These are phyloP conservation scores for Cryptocheilus praepositus DNA, from an alignment of 2,888 invertebrate species.

Conservation along the genomic window DNA sequence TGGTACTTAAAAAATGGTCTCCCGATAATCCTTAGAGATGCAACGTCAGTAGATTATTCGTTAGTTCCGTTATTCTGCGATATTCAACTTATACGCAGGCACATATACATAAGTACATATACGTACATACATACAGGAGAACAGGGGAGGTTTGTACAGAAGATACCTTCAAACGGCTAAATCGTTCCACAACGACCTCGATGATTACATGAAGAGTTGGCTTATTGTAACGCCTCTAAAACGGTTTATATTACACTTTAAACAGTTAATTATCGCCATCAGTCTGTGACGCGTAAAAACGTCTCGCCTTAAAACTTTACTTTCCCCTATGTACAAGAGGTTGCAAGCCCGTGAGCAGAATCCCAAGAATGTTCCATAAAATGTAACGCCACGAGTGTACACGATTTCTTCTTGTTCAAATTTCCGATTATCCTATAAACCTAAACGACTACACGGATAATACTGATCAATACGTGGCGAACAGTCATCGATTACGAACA, in stretches of 20 bases:
- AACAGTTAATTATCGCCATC: slow-evolving; percentile 45
- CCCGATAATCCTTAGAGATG: background rate
- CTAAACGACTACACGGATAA: background rate
- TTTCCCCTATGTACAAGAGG: slow-evolving; percentile 43
- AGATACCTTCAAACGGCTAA: slow-evolving; percentile 34
- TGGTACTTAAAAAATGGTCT: slow-evolving; percentile 42
- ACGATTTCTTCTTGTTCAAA: background rate
- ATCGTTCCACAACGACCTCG: slow-evolving; percentile 31
- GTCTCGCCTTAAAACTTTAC: slow-evolving; percentile 18
- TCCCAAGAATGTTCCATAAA: slow-evolving; percentile 23
- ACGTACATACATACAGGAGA: slow-evolving; percentile 40
- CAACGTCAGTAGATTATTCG: background rate
- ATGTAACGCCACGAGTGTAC: background rate
- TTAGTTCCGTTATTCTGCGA: slow-evolving; percentile 19
- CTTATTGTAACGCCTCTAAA: slow-evolving; percentile 36
- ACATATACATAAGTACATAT: slow-evolving; percentile 17
- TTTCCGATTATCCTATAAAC: too few species aligned
- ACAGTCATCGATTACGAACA: background rate
- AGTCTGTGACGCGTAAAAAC: slow-evolving; percentile 14
- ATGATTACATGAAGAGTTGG: slow-evolving; percentile 44
- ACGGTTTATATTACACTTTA: slow-evolving; percentile 67
- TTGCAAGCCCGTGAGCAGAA: slow-evolving; percentile 23
- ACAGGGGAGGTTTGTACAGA: slow-evolving; percentile 38
- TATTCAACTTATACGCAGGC: slow-evolving; percentile 4
- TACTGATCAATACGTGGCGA: too few species aligned